Evolutionary conservation across 1,140 invertebrate genomes (phyloP), one percentile per base, ranked within the genome.

Genomic region (Dendroctonus ponderosae): DNA sequence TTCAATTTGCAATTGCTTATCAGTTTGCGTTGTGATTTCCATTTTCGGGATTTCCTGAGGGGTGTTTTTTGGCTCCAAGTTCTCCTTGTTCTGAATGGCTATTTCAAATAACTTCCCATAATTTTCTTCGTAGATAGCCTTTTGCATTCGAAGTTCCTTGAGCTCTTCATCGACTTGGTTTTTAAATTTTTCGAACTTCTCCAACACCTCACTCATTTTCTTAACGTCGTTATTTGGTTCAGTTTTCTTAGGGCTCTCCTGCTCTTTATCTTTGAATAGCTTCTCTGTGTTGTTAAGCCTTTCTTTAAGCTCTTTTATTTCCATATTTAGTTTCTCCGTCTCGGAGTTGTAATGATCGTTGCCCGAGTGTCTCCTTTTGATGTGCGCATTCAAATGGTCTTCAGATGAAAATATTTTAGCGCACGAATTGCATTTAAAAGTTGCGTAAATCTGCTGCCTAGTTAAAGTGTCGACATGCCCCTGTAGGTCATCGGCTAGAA

Each of bases 241-340:
- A n/a, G 39, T 37, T 53, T 71, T 54, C 63, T 62, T 58, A 46
- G 64, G 41, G 37, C 12, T 53, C 56, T 72, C 67, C 62, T 57
- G 52, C 40, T 67, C 64, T 50, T 74, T 69, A 12, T 77, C 68
- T 56, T 76, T 68, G 8, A 78, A 72, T 12, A 71, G 60, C 69
- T 81, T 80, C 74, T 86, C 81, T 73, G 82, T 82, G 66, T 78
- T 78, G 72, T 85, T 85, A 0, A 86, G 61, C 67, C 82, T 78
- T 67, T 85, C 83, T 70, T 85, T 85, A 7, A 86, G 70, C 49
- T 80, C 81, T 73, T 85, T 85, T 59, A 86, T 85, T 70, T 86
- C 84, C 41, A 79, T 78, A 12, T 85, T 78, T 5, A 85, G 70
- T 75, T 81, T 83, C 69, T 85, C 83, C 3, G 83, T 81, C 71